These are phyloP conservation scores for Glaucomys volans DNA, from an alignment of 2,113 vertebrate species.

Conservation along the genomic window DNA sequence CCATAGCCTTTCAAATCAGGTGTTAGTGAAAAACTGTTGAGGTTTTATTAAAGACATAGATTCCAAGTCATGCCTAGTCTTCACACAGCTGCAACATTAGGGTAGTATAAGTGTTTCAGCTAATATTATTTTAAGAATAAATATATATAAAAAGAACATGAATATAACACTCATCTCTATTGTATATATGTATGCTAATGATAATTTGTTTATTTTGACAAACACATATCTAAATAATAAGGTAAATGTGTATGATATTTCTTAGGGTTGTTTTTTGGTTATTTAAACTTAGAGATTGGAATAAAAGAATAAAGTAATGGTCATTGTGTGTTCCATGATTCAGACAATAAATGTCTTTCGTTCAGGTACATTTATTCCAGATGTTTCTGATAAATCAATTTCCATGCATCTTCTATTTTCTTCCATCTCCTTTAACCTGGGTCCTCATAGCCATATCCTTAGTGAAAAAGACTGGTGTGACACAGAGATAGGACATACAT, in stretches of 20 bases:
- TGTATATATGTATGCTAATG: background rate
- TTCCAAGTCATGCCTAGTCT: background rate
- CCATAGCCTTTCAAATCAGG: background rate
- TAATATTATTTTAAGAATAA: background rate
- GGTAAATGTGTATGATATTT: background rate
- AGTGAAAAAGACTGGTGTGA: background rate
- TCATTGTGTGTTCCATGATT: background rate
- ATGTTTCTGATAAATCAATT: background rate
- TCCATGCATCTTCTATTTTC: background rate
- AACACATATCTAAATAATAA: background rate
- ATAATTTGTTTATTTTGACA: background rate
- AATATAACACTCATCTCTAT: background rate
- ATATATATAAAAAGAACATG: background rate
- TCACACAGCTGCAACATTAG: background rate
- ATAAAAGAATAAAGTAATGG: background rate
- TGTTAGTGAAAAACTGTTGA: background rate
- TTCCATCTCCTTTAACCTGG: background rate
- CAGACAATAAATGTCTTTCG: slow-evolving; percentile 18
- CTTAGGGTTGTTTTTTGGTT: background rate
- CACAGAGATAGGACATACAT: background rate
- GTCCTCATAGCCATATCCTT: background rate
- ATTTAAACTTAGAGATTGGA: slow-evolving; percentile 9
- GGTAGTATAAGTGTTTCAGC: background rate
- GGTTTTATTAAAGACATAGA: background rate
- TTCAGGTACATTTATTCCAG: background rate